phyloP scores from a whole-genome alignment of 2,113 vertebrate genomes.

The Benitochromis conjunctus region DNA sequence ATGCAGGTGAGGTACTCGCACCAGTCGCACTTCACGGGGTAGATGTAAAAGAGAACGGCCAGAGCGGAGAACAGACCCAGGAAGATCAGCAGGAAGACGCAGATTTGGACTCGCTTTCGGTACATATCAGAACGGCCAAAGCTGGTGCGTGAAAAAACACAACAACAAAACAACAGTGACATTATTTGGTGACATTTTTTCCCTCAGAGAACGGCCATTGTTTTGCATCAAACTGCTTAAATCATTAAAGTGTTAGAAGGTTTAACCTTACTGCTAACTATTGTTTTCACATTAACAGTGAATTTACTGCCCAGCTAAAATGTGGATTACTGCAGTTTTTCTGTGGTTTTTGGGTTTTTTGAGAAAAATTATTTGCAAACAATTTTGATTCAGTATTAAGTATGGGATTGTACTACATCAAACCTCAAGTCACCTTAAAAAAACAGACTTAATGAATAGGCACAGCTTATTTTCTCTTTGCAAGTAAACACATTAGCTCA shows the following conservation, averaged over 20 bases:
- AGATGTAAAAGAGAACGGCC: constrained; percentile 91
- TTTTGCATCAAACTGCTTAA: not conserved
- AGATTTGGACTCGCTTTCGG: constrained; percentile 91
- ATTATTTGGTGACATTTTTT: not conserved
- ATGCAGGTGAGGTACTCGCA: constrained; percentile 98
- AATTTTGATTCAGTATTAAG: too few relatives aligned
- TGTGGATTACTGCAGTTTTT: too few relatives aligned
- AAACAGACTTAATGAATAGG: too few relatives aligned
- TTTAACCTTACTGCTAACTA: too few relatives aligned
- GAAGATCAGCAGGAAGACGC: constrained; percentile 85
- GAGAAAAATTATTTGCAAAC: too few relatives aligned
- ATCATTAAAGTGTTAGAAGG: not conserved
- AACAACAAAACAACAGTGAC: not conserved
- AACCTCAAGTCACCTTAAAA: too few relatives aligned
- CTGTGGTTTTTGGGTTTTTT: too few relatives aligned
- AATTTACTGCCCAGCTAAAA: too few relatives aligned
- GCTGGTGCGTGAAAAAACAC: constrained; percentile 46
- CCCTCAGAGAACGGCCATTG: not conserved
- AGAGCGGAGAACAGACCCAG: constrained; percentile 86
- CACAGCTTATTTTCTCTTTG: too few relatives aligned
- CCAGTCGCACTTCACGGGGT: constrained; percentile 92
- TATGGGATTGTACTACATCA: too few relatives aligned
- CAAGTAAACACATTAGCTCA: too few relatives aligned
- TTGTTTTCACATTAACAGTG: too few relatives aligned
- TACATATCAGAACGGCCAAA: constrained; percentile 89